Base-by-base conservation (phyloP, 1,140 invertebrate genomes). In the Steinernema feltiae region DNA sequence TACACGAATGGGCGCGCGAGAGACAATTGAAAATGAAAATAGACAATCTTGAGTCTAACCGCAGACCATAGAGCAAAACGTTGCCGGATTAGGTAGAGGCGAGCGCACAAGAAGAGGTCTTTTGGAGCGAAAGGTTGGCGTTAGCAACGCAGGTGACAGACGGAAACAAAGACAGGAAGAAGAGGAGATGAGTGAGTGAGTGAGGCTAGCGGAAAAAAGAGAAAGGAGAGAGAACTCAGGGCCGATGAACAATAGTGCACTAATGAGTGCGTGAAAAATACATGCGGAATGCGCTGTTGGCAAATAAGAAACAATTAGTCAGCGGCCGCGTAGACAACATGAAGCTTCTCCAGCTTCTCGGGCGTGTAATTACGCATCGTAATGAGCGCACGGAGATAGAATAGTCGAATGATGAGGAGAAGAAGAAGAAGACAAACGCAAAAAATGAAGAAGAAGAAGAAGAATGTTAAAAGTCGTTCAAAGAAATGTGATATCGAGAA, bases 201-300 rank as follows among this genome's bases (percentile, higher is more conserved):
- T 12, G 41, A 46, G n/a, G 41, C 7, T n/a, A 7, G 7, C 7
- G n/a, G 41, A 46, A n/a, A n/a, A n/a, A n/a, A n/a, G n/a, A n/a
- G n/a, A n/a, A n/a, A n/a, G n/a, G n/a, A n/a, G n/a, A n/a, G n/a
- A n/a, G n/a, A n/a, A n/a, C n/a, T n/a, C n/a, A n/a, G n/a, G n/a
- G n/a, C n/a, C n/a, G n/a, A n/a, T n/a, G 24, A 21, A 63, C 53
- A 63, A 63, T 63, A 21, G 24, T 63, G 53, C 53, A 63, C 53
- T 63, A 63, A 63, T 63, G 53, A 63, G 53, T 63, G 53, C 53
- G 53, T 27, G 53, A 63, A 63, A 63, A 63, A 63, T 63, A 63
- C 53, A 63, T 46, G 41, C 24, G 24, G 24, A 41, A 41, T 41
- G 35, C 35, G 53, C 53, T 3, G 53, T 12, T 63, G 53, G 53